Conservation (phyloP, 2,113 vertebrate genomes). For the Lepus americanus region DNA sequence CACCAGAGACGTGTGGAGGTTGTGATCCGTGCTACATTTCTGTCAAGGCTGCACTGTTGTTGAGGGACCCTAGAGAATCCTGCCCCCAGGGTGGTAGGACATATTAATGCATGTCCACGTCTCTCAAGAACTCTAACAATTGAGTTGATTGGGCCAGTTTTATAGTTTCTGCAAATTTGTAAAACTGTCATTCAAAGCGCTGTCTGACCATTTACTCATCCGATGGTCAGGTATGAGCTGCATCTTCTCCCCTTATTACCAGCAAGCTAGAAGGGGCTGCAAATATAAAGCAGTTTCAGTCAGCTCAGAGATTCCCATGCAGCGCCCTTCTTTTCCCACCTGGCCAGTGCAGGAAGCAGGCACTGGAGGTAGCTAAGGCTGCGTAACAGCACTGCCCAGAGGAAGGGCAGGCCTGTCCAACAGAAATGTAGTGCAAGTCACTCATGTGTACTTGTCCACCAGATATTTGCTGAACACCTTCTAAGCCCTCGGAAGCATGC, state of each 20-base stretch:
- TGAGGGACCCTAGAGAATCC: background rate
- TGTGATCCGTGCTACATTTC: background rate
- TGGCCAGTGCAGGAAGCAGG: background rate
- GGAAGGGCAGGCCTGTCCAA: background rate
- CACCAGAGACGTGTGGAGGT: background rate
- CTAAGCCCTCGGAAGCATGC: background rate
- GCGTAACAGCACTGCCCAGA: background rate
- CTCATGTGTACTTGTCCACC: background rate
- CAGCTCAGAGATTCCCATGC: background rate
- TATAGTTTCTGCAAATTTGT: background rate
- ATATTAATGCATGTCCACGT: background rate
- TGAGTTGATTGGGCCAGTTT: background rate
- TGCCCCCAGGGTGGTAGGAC: background rate
- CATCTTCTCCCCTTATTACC: background rate
- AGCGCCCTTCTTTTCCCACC: background rate
- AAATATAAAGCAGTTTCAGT: background rate
- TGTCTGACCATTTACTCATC: background rate
- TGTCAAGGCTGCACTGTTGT: background rate
- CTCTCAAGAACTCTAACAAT: background rate
- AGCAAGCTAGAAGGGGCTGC: background rate
- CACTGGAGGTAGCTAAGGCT: background rate
- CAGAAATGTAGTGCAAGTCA: background rate
- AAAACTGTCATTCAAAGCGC: slow-evolving; percentile 18
- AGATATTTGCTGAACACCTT: background rate
- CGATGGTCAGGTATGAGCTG: background rate